Evolutionary conservation across 2,113 vertebrate genomes (phyloP).

Genomic region (Cryptotis parvus): DNA sequence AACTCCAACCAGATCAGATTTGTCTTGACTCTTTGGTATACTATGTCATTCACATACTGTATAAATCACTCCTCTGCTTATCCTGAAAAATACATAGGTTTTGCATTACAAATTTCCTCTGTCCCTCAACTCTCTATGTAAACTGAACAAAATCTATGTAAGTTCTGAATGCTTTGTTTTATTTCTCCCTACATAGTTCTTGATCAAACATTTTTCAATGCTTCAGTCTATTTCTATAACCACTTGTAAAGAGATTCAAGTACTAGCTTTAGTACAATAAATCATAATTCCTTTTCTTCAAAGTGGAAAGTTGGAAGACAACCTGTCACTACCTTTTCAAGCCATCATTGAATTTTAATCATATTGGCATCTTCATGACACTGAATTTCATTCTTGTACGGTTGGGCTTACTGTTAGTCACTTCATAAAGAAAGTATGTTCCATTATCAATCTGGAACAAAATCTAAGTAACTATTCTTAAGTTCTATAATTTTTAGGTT

Average conservation of each 20-base stretch:
- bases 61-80: rapidly evolving
- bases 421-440: neutral
- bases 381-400: neutral
- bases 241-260: neutral
- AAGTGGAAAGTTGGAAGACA: neutral
- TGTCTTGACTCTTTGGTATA: neutral
- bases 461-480: neutral
- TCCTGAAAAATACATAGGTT: neutral
- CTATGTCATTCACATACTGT: too few relatives aligned
- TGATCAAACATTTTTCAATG: neutral
- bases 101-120: neutral
- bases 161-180: neutral
- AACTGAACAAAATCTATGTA: neutral
- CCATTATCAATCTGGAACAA: neutral
- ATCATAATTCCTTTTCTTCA: neutral
- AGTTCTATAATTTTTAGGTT: neutral
- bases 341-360: neutral
- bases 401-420: neutral
- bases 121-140: neutral
- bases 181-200: neutral
- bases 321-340: neutral
- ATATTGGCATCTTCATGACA: neutral
- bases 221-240: neutral
- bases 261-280: neutral
- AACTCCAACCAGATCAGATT: neutral